Percentiles rank a stretch among this genome's conserved stretches.
phyloP scores from a whole-genome alignment of 2,888 invertebrate genomes.

The Tenthredo scrophulariae region DNA sequence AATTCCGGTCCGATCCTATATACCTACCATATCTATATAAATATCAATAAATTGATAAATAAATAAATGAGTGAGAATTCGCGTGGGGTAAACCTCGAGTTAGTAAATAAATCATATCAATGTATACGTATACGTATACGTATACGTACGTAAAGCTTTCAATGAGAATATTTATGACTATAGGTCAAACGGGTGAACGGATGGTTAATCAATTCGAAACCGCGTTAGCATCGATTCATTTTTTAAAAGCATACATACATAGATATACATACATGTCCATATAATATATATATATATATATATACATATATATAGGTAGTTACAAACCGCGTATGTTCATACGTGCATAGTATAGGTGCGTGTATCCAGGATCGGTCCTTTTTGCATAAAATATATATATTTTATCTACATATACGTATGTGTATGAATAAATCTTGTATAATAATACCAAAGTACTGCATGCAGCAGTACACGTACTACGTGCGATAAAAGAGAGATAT shows the following conservation, averaged over 20 bases:
- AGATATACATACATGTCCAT: neutral
- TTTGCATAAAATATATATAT: neutral
- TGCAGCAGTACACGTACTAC: neutral
- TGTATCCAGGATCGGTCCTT: neutral
- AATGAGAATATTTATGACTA: slow-evolving; percentile 44
- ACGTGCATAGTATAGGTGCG: neutral
- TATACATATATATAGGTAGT: neutral
- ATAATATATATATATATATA: neutral
- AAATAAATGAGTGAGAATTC: neutral
- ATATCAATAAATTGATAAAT: neutral
- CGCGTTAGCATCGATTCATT: slow-evolving; percentile 39
- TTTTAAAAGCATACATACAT: neutral
- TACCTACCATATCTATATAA: neutral
- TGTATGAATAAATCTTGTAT: neutral
- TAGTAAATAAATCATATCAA: neutral
- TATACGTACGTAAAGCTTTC: neutral
- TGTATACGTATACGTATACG: neutral
- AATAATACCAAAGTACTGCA: neutral
- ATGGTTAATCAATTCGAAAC: slow-evolving; percentile 49
- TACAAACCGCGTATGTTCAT: neutral
- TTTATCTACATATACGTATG: no score
- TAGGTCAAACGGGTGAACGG: slow-evolving; percentile 37
- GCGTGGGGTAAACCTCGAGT: neutral
- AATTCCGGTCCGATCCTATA: neutral
- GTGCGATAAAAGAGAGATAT: neutral